phyloP scores from a whole-genome alignment of 1,140 invertebrate species.

The Papilio machaon region DNA sequence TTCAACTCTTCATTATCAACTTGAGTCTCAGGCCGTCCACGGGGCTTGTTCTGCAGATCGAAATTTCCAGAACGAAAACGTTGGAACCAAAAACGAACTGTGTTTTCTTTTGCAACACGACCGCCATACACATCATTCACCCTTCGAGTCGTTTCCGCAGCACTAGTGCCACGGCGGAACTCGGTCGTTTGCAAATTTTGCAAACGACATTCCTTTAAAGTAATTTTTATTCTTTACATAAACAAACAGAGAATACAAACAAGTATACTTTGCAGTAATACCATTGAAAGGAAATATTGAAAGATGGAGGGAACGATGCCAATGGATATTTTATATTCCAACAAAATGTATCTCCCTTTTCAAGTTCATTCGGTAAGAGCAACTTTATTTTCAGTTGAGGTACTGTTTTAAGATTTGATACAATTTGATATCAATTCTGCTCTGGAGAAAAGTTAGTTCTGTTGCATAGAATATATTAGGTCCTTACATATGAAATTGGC shows the following conservation, averaged over 20 bases:
- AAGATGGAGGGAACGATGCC: background rate
- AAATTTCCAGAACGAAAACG: no score
- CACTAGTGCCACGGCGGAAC: no score
- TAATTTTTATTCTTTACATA: background rate
- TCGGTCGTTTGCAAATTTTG: no score
- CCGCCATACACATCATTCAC: no score
- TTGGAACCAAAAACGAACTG: no score
- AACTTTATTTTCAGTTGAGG: background rate
- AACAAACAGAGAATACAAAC: background rate
- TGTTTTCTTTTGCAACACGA: no score
- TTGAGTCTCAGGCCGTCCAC: no score
- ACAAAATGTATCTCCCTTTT: background rate
- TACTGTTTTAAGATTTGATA: background rate
- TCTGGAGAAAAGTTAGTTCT: background rate
- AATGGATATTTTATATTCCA: background rate
- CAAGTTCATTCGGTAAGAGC: slow-evolving; percentile 1
- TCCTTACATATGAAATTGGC: no score
- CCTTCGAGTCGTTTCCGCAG: no score
- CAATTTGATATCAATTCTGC: background rate
- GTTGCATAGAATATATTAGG: background rate
- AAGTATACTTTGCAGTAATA: slow-evolving; percentile 1
- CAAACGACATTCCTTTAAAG: background rate
- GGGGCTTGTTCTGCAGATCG: no score
- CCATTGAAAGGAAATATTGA: slow-evolving; percentile 9
- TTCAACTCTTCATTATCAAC: no score